Percentiles rank a stretch among this genome's conserved stretches.
Evolutionary conservation across 2,888 invertebrate species (phyloP).

Genomic region (Heliconius charithonia): DNA sequence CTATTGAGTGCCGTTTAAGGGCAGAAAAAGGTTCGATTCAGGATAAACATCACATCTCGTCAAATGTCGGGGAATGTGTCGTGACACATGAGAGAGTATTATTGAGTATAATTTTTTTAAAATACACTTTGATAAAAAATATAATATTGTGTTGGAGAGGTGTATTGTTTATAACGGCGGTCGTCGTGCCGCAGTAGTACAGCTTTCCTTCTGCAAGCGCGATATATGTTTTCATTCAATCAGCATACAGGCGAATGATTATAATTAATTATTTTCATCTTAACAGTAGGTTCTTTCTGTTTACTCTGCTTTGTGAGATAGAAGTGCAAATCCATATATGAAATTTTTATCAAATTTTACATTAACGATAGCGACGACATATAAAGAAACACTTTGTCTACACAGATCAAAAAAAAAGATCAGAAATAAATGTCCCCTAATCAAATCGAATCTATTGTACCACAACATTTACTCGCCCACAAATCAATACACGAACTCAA

Average conservation of each 20-base stretch:
- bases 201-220: background rate
- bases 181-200: too few relatives aligned
- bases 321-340: too few relatives aligned
- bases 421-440: background rate
- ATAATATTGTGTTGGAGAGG: background rate
- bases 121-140: background rate
- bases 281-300: background rate
- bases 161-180: background rate
- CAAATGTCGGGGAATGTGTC: constrained; percentile 61
- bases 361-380: background rate
- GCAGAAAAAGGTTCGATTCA: constrained; percentile 70
- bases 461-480: background rate
- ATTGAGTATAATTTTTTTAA: background rate
- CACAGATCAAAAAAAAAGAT: background rate
- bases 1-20: constrained; percentile 77
- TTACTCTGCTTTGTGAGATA: background rate
- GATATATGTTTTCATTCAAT: background rate
- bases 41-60: constrained; percentile 72
- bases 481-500: background rate
- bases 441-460: background rate
- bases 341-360: too few relatives aligned
- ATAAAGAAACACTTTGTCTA: background rate
- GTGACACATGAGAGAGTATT: constrained; percentile 35
- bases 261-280: background rate
- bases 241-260: background rate